Percentiles rank a stretch among this genome's conserved stretches.
These are phyloP conservation scores for Pseudomyrmex flavicornis DNA, from an alignment of 1,140 invertebrate genomes.

Conservation along the genomic window DNA sequence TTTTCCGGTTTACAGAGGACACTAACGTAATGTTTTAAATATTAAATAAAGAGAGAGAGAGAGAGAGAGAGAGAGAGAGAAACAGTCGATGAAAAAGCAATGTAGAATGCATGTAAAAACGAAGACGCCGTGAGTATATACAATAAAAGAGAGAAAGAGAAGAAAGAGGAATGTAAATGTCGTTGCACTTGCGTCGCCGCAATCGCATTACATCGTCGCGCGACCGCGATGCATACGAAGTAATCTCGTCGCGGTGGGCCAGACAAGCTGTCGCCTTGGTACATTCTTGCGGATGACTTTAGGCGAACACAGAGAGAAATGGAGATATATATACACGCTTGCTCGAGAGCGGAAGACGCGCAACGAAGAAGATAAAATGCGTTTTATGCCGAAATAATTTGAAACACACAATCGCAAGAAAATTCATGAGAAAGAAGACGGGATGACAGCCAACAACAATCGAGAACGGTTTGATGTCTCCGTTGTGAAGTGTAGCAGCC, in stretches of 20 bases:
- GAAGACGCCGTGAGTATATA: neutral
- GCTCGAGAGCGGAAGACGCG: neutral
- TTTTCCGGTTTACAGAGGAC: too few relatives aligned
- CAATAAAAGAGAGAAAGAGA: neutral
- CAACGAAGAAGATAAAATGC: neutral
- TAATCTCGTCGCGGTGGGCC: slow-evolving; percentile 70
- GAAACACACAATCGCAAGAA: slow-evolving; percentile 33
- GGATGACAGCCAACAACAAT: slow-evolving; percentile 21
- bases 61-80: neutral
- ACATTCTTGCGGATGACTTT: slow-evolving; percentile 43
- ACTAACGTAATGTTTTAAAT: too few relatives aligned
- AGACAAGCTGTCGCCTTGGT: slow-evolving; percentile 67
- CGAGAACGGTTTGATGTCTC: neutral
- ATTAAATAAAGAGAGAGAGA: too few relatives aligned
- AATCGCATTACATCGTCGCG: slow-evolving; percentile 69
- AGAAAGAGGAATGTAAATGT: slow-evolving; percentile 20
- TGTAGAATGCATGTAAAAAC: neutral
- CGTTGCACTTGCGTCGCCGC: slow-evolving; percentile 65
- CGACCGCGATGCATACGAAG: slow-evolving; percentile 75
- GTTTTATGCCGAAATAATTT: slow-evolving; percentile 8
- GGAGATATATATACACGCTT: neutral
- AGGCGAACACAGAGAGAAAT: slow-evolving; percentile 13
- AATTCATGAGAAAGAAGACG: neutral
- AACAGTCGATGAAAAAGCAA: neutral
- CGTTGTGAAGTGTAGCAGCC: neutral